A percentile compares a stretch with the other conserved stretches of the same genome.
Evolutionary conservation across 2,888 invertebrate genomes (phyloP).

Genomic region (Limenitis camilla): DNA sequence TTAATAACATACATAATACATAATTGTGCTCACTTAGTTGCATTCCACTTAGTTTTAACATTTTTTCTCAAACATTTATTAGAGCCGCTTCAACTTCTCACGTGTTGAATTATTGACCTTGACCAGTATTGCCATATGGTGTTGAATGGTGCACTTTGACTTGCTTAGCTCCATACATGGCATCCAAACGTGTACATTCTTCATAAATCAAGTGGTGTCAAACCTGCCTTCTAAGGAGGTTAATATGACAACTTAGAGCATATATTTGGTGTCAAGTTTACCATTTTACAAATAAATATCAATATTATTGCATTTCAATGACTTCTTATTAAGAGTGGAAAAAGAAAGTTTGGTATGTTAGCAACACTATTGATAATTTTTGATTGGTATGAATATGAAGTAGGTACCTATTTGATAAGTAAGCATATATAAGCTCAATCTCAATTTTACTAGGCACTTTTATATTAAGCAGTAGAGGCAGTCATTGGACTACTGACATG

Average conservation of each 20-base stretch:
- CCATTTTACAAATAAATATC: constrained; percentile 2
- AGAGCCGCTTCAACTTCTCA: constrained; percentile 13
- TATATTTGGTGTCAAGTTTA: constrained; percentile 13
- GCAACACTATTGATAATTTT: too few relatives aligned
- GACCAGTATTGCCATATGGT: constrained; percentile 30
- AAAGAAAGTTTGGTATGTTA: constrained; percentile 16
- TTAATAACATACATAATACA: not conserved
- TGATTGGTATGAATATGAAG: too few relatives aligned
- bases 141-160: constrained; percentile 20
- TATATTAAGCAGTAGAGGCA: too few relatives aligned
- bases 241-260: constrained; percentile 15
- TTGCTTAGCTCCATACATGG: constrained; percentile 22
- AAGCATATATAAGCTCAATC: too few relatives aligned
- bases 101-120: constrained; percentile 23
- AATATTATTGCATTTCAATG: not conserved
- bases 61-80: constrained; percentile 11
- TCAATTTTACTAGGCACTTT: too few relatives aligned
- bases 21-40: not conserved
- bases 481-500: too few relatives aligned
- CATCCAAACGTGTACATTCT: constrained; percentile 15
- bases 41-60: not conserved
- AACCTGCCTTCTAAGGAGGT: constrained; percentile 21
- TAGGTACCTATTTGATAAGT: too few relatives aligned
- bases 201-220: constrained; percentile 14
- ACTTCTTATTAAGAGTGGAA: not conserved